Evolutionary conservation across 2,113 vertebrate species (phyloP).

Genomic region (Leucosticte australis): DNA sequence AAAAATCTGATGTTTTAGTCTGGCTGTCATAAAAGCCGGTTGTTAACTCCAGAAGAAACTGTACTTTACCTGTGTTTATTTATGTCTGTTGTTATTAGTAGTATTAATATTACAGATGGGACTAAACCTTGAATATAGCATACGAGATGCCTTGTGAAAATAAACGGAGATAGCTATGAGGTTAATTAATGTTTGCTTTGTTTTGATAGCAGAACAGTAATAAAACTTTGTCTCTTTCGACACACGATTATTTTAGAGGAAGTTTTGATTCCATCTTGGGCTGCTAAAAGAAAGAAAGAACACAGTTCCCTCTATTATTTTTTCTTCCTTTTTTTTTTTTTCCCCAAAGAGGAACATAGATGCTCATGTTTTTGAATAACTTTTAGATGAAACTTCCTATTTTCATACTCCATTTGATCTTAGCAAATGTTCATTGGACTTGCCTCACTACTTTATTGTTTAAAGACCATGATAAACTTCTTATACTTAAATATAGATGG

Average conservation of each 20-base stretch:
- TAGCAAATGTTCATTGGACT: constrained; percentile 22
- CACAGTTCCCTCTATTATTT: neutral
- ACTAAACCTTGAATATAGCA: neutral
- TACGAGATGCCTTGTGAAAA: neutral
- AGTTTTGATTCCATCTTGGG: neutral
- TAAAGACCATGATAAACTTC: constrained; percentile 44
- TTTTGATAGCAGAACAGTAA: neutral
- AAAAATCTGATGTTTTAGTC: neutral
- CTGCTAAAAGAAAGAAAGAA: constrained; percentile 22
- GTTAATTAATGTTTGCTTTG: constrained; percentile 8
- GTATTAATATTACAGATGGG: neutral
- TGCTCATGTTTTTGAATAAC: neutral
- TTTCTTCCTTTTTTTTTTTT: neutral
- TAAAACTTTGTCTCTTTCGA: neutral
- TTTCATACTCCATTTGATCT: constrained; percentile 37
- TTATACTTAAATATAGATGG: constrained; percentile 10
- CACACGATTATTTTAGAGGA: neutral
- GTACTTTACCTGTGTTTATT: neutral
- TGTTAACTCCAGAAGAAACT: neutral
- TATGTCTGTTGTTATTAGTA: neutral
- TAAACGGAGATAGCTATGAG: neutral
- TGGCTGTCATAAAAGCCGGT: neutral
- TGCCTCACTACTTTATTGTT: constrained; percentile 38
- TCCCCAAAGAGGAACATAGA: neutral
- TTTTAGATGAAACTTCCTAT: neutral